Percentiles rank a stretch among this genome's conserved stretches.
Evolutionary conservation across 35 echinoderm and acorn worm species (phyloP).

Genomic region (Patiria miniata): DNA sequence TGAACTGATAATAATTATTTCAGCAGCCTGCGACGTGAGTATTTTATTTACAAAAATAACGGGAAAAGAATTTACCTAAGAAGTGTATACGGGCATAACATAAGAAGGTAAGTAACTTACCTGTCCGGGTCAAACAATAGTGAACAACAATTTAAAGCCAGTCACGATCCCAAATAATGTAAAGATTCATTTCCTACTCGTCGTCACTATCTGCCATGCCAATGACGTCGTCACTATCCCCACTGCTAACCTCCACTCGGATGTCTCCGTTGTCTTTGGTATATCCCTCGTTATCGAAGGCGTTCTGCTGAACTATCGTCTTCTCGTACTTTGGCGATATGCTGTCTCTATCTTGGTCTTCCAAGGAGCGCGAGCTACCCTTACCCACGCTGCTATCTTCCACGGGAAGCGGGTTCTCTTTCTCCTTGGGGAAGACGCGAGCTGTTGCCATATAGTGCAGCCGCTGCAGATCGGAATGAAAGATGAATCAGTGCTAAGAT

Average conservation of each 20-base stretch:
- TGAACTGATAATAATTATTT: no score
- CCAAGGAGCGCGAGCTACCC: neutral
- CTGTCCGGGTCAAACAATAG: no score
- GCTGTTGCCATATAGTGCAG: neutral
- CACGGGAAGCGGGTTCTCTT: neutral
- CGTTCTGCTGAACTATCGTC: neutral
- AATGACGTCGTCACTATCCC: neutral
- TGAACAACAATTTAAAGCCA: no score
- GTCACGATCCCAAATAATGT: no score
- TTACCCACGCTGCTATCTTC: neutral
- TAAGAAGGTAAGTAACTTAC: no score
- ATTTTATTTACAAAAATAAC: no score
- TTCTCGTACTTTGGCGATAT: neutral
- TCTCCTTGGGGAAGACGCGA: constrained; percentile 5
- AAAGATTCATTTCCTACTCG: no score
- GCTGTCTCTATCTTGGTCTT: neutral
- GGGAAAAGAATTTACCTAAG: no score
- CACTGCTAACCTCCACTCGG: neutral
- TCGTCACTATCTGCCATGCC: neutral
- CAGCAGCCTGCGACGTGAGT: no score
- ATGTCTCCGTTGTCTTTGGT: neutral
- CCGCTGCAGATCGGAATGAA: neutral
- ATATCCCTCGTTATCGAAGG: neutral
- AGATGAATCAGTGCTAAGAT: no score
- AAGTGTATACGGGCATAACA: no score